phyloP scores from a whole-genome alignment of 2,113 vertebrate species.

The Leptosomus discolor region DNA sequence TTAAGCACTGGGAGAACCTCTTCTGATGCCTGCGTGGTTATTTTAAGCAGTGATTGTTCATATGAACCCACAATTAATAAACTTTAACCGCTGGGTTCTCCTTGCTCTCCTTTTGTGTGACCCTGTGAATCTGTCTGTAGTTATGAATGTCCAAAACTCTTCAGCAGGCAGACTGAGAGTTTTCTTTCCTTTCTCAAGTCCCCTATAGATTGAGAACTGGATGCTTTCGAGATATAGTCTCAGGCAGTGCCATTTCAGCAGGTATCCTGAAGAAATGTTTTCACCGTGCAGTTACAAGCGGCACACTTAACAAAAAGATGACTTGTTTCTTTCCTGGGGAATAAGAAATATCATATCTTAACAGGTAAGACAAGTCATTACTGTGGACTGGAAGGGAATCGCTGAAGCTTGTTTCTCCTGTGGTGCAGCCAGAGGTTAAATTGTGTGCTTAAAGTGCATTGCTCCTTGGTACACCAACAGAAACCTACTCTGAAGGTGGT shows the following conservation, averaged over 20 bases:
- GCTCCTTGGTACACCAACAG: background rate
- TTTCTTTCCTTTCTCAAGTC: background rate
- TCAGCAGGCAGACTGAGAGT: background rate
- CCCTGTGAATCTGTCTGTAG: background rate
- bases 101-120: background rate
- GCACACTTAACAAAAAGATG: background rate
- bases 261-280: background rate
- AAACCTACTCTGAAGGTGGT: background rate
- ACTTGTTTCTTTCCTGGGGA: background rate
- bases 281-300: rapidly evolving
- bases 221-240: background rate
- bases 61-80: background rate
- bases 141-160: background rate
- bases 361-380: background rate
- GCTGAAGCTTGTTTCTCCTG: background rate
- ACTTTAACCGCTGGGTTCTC: background rate
- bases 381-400: background rate
- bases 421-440: background rate
- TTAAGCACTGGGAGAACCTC: background rate
- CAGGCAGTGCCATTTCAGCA: background rate
- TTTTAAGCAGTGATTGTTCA: background rate
- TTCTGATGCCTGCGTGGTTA: background rate
- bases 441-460: background rate
- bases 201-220: background rate
- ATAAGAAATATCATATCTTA: background rate